Evolutionary conservation across 2,113 vertebrate species (phyloP).

Genomic region (Malurus cyaneus): DNA sequence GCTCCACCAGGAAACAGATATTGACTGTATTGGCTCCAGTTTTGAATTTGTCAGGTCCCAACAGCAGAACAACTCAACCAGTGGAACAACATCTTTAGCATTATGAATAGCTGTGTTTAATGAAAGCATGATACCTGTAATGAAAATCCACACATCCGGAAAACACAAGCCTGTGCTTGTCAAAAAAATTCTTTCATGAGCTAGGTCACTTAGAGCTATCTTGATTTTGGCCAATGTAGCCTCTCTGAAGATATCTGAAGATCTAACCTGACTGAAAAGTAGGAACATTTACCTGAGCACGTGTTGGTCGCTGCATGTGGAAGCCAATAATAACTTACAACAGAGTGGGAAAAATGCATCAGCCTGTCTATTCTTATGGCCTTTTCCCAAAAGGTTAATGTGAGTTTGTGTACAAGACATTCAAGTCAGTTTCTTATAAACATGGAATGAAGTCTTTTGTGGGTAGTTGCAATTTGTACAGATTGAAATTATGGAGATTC

Average conservation of each 20-base stretch:
- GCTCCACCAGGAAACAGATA: background rate
- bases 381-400: background rate
- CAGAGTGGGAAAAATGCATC: background rate
- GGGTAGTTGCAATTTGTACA: background rate
- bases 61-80: background rate
- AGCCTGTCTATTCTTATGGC: background rate
- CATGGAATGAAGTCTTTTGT: background rate
- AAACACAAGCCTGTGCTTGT: background rate
- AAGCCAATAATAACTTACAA: background rate
- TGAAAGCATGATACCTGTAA: background rate
- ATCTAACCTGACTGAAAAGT: background rate
- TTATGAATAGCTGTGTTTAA: background rate
- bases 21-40: background rate
- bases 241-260: background rate
- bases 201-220: background rate
- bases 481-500: background rate
- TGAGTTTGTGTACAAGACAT: background rate
- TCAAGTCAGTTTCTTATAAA: background rate
- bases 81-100: fast-evolving
- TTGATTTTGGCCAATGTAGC: background rate
- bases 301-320: background rate
- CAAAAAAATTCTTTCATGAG: background rate
- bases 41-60: background rate
- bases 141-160: background rate
- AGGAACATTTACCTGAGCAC: background rate